phyloP scores from a whole-genome alignment of 2,113 vertebrate species.

The Bambusicola thoracicus region DNA sequence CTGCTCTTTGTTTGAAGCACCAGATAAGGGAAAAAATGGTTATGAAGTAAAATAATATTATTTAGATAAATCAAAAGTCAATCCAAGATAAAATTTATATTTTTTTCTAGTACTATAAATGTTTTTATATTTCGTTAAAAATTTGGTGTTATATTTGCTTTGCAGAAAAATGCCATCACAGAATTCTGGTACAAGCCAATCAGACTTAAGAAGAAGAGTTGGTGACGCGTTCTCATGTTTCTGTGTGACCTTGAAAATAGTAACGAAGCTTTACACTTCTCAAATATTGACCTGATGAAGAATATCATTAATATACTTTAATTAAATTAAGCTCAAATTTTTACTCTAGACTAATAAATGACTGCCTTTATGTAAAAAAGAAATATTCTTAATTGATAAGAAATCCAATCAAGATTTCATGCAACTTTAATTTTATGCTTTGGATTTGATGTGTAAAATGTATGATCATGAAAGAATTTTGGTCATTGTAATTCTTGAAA shows the following conservation, averaged over 20 bases:
- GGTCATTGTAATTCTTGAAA: slow-evolving; percentile 31
- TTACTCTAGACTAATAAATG: slow-evolving; percentile 19
- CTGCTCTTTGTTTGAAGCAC: neutral
- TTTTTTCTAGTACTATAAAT: neutral
- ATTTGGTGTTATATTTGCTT: neutral
- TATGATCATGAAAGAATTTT: slow-evolving; percentile 46
- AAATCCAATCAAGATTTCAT: slow-evolving; percentile 67
- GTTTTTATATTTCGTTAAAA: neutral
- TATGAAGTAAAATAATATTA: slow-evolving; percentile 44
- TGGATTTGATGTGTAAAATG: no score
- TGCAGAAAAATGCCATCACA: neutral
- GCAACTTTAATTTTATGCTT: slow-evolving; percentile 71
- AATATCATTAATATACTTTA: neutral
- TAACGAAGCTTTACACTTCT: neutral
- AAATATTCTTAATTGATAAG: slow-evolving; percentile 51
- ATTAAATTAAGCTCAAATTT: slow-evolving; percentile 20
- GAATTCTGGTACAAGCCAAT: neutral
- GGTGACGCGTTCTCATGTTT: neutral
- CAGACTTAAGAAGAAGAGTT: neutral
- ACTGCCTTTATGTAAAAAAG: neutral
- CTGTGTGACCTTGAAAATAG: slow-evolving; percentile 3
- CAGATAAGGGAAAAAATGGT: neutral
- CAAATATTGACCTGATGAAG: neutral
- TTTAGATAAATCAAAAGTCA: slow-evolving; percentile 41
- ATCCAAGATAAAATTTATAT: neutral